Percentiles rank a stretch among this genome's conserved stretches.
Evolutionary conservation across 37 sponge, comb jelly and placozoan genomes (phyloP).

Genomic region (Geodia barretti): DNA sequence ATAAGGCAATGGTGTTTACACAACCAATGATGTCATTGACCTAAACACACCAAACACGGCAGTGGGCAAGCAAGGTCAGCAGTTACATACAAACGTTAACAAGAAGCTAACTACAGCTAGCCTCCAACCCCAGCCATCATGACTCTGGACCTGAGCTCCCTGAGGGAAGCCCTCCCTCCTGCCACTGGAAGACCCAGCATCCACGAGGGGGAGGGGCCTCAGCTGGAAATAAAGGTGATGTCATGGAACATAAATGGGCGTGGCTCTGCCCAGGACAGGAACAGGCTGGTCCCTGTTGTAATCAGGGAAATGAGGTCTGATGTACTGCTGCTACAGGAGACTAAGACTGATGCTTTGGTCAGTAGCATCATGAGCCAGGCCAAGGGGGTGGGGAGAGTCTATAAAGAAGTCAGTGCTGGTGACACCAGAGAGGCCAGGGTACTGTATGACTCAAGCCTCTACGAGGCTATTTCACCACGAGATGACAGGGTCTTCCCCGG

Average conservation of each 20-base stretch:
- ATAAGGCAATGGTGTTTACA: too few relatives aligned
- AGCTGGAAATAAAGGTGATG: not conserved
- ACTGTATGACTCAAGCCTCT: not conserved
- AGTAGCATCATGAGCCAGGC: not conserved
- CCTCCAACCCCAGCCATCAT: too few relatives aligned
- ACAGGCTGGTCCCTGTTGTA: not conserved
- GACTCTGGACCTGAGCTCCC: not conserved
- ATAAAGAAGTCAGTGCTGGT: not conserved
- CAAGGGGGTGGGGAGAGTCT: not conserved
- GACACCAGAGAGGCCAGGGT: not conserved
- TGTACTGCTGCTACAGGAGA: slow-evolving; percentile 12
- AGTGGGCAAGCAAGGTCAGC: too few relatives aligned
- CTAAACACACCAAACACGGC: too few relatives aligned
- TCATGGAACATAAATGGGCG: not conserved
- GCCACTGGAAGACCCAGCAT: not conserved
- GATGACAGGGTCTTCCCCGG: not conserved
- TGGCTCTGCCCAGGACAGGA: not conserved
- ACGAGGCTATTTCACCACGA: not conserved
- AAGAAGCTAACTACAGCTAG: too few relatives aligned
- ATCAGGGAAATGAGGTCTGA: not conserved
- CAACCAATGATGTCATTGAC: too few relatives aligned
- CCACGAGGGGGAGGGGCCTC: too few relatives aligned
- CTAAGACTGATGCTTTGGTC: not conserved
- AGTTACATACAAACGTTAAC: too few relatives aligned
- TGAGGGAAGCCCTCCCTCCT: not conserved